Percentiles rank a stretch among this genome's conserved stretches.
These are phyloP conservation scores for Tetragonula clypearis DNA, from an alignment of 1,140 invertebrate genomes.

Conservation along the genomic window DNA sequence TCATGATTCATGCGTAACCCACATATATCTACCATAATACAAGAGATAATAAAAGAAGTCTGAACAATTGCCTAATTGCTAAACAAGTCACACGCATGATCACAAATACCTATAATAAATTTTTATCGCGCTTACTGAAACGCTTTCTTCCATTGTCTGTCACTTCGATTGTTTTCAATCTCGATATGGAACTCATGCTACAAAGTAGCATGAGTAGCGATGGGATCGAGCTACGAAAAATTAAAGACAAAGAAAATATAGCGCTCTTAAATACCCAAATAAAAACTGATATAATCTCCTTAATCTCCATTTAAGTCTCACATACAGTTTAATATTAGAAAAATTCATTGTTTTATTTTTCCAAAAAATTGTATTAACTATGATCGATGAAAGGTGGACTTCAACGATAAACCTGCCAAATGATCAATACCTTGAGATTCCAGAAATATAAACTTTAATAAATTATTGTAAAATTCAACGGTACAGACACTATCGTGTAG, in stretches of 20 bases:
- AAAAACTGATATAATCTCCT: too few species aligned
- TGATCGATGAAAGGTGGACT: too few species aligned
- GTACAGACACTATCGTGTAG: too few species aligned
- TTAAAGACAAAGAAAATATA: neutral
- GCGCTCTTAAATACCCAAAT: too few species aligned
- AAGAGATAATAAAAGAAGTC: neutral
- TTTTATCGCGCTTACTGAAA: neutral
- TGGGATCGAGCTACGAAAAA: neutral
- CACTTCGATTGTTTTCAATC: neutral
- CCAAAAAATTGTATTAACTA: too few species aligned
- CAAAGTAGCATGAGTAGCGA: neutral
- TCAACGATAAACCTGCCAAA: too few species aligned
- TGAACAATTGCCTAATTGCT: neutral
- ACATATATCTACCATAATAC: neutral
- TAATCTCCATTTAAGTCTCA: too few species aligned
- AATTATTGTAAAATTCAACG: too few species aligned
- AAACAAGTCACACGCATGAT: neutral
- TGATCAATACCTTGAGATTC: too few species aligned
- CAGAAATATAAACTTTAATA: too few species aligned
- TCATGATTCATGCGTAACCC: neutral
- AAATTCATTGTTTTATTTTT: too few species aligned
- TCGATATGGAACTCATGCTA: neutral
- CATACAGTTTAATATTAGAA: too few species aligned
- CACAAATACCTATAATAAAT: neutral
- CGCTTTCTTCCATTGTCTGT: neutral